These are phyloP conservation scores for Coregonus sp. DNA, from an alignment of 2,797 vertebrate species.

Conservation along the genomic window DNA sequence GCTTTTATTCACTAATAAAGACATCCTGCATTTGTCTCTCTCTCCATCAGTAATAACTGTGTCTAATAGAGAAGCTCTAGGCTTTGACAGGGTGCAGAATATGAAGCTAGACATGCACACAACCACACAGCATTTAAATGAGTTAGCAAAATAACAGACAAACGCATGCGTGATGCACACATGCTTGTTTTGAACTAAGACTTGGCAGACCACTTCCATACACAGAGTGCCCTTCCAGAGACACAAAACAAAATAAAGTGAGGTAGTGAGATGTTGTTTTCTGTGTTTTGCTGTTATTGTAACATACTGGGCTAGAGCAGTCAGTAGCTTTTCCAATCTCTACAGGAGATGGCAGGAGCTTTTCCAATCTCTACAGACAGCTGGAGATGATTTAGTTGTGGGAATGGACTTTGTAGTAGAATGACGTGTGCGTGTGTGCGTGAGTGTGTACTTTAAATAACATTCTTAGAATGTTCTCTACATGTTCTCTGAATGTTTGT, in stretches of 20 bases:
- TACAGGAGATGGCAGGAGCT: not conserved
- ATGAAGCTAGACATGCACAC: not conserved
- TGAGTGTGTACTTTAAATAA: too few species aligned
- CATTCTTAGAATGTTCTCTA: too few species aligned
- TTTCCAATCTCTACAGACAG: constrained; percentile 1
- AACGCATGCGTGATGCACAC: not conserved
- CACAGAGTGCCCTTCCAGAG: not conserved
- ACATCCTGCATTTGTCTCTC: not conserved
- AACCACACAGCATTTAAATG: constrained; percentile 7
- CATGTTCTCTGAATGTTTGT: too few species aligned
- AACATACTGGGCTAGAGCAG: not conserved
- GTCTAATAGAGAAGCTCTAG: constrained; percentile 4
- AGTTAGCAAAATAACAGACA: not conserved
- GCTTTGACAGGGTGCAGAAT: not conserved
- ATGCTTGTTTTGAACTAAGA: too few species aligned
- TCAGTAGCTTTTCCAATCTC: not conserved
- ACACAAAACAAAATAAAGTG: not conserved
- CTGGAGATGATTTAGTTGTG: not conserved
- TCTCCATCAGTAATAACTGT: not conserved
- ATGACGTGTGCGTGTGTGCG: not conserved
- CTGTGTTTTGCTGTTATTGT: constrained; percentile 2
- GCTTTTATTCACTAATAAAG: constrained; percentile 21
- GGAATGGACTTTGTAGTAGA: not conserved
- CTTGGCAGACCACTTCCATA: not conserved
- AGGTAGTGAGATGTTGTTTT: not conserved